A percentile compares a stretch with the other conserved stretches of the same genome.
phyloP scores from a whole-genome alignment of 2,113 vertebrate genomes.

The Falco punctatus region DNA sequence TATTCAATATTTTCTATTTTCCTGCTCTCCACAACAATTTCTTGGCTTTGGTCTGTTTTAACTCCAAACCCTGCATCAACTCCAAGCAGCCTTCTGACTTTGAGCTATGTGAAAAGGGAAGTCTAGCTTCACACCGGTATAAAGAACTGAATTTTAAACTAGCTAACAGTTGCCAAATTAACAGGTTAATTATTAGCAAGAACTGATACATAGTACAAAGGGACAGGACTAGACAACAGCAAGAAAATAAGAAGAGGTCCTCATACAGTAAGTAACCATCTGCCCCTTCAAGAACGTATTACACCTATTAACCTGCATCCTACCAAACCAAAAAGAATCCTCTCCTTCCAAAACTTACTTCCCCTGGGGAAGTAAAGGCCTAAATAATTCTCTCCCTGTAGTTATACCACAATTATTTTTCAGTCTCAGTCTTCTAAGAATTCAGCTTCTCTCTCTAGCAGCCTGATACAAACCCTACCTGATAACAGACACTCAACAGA shows the following conservation, averaged over 20 bases:
- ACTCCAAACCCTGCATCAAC: neutral
- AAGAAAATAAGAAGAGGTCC: neutral
- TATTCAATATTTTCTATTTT: neutral
- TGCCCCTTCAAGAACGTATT: neutral
- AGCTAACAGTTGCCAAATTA: neutral
- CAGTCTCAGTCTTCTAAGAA: neutral
- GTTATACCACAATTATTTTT: neutral
- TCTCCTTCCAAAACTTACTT: neutral
- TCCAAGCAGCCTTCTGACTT: neutral
- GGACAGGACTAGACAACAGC: neutral
- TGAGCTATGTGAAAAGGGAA: neutral
- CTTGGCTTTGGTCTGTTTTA: neutral
- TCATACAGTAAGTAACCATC: neutral
- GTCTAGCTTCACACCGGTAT: neutral
- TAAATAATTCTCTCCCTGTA: neutral
- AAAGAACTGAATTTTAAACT: neutral
- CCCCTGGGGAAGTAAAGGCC: neutral
- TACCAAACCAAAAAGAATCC: neutral
- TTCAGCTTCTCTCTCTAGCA: neutral
- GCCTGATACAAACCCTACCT: neutral
- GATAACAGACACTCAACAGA: neutral
- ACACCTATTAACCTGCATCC: neutral
- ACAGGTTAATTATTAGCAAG: neutral
- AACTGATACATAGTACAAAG: neutral
- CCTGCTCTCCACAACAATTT: neutral